Evolutionary conservation across 1,140 invertebrate genomes (phyloP), one percentile per base, ranked within the genome.

Genomic region (Meteorus sp.): DNA sequence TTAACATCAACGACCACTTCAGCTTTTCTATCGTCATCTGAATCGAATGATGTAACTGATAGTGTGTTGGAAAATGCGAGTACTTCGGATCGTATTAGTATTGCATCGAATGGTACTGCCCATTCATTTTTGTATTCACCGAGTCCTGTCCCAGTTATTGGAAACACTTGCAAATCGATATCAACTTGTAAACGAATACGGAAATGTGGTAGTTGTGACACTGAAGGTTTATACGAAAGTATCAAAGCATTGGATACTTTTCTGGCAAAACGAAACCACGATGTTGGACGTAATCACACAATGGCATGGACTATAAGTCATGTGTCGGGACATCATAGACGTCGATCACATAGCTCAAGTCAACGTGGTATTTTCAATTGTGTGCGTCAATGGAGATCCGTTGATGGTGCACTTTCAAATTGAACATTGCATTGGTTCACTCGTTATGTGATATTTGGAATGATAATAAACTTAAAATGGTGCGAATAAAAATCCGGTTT

Each of bases 241-340:
- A 73, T 77, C 13, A 71, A 65, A 23, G 59, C 69, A 5, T 51
- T 79, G 0, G 77, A 80, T 37, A 64, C 61, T 1, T 78, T 73
- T 29, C 29, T 79, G 3, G 70, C 69, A 0, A 65, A 41, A 22
- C 65, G 64, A 5, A 64, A 35, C 22, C 54, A 50, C 9, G 6
- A 1, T 1, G 9, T 60, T 6, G 55, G 22, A 25, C 59, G 59
- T 11, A 23, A 61, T 48, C 65, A 63, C 19, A 39, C 58, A 13
- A 62, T 69, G 19, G 45, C 68, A 2, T 52, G 67, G n/a, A 71
- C 70, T 60, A 27, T 72, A 4, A 74, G 76, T 23, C 73, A 63
- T 0, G 72, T 72, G 0, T 69, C 71, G 0, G 66, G 52, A 37
- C 67, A 73, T 25, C 47, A 29, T n/a, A 23, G 51, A 27, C 29